These are phyloP conservation scores for Drosophila nigritarsus DNA, from an alignment of 2,888 invertebrate genomes.

Conservation along the genomic window DNA sequence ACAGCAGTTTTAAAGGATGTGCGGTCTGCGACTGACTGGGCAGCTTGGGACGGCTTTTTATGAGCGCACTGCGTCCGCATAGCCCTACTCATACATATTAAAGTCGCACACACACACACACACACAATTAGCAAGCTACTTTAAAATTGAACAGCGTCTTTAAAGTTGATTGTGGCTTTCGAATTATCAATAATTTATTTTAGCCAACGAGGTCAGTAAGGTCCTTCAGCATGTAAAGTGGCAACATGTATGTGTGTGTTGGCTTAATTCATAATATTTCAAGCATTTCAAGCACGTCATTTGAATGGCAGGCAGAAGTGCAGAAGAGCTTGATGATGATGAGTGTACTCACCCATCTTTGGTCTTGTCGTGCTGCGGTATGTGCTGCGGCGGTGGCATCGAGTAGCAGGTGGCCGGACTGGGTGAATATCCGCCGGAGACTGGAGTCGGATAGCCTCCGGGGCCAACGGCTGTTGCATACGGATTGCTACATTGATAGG, in stretches of 20 bases:
- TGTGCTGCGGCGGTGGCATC: slow-evolving; percentile 94
- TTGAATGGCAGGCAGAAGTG: background rate
- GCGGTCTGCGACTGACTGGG: slow-evolving; percentile 7
- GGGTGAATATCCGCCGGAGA: slow-evolving; percentile 90
- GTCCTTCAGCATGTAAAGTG: background rate
- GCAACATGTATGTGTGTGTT: background rate
- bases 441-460: slow-evolving; percentile 89
- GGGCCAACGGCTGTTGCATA: slow-evolving; percentile 85
- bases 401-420: slow-evolving; percentile 90
- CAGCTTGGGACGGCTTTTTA: slow-evolving; percentile 55
- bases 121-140: slow-evolving; percentile 13
- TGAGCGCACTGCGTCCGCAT: slow-evolving; percentile 60
- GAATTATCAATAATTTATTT: background rate
- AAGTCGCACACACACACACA: slow-evolving; percentile 32
- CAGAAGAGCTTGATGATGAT: background rate
- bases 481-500: slow-evolving; percentile 86
- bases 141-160: background rate
- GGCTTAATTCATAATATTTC: background rate
- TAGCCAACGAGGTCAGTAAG: background rate
- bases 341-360: slow-evolving; percentile 84
- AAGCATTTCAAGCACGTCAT: background rate
- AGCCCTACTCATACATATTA: slow-evolving; percentile 67
- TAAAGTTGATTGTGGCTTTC: background rate
- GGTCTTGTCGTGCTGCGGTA: slow-evolving; percentile 91
- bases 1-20: slow-evolving; percentile 10